These are phyloP conservation scores for Momotus momota DNA, from an alignment of 2,797 vertebrate genomes.

Conservation along the genomic window DNA sequence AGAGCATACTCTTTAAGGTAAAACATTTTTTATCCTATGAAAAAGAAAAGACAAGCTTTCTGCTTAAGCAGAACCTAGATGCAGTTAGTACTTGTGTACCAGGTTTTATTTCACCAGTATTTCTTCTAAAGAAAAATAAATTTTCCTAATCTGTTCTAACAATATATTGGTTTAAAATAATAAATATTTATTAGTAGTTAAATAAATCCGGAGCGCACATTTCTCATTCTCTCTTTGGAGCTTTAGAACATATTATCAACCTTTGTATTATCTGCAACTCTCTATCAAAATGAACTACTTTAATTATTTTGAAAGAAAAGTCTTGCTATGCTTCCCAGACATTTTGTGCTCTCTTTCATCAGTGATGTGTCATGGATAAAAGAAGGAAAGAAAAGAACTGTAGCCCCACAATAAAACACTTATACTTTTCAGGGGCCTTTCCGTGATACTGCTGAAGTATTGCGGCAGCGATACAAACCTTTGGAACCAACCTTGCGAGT, in stretches of 20 bases:
- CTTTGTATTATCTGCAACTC: conserved; percentile 4
- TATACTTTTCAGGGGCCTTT: conserved; percentile 84
- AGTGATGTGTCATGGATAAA: conserved; percentile 6
- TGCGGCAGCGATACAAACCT: conserved; percentile 84
- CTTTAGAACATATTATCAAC: conserved; percentile 31
- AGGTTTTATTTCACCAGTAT: background rate
- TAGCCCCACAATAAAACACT: conserved; percentile 34
- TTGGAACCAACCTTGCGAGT: conserved; percentile 84
- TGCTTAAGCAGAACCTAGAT: background rate
- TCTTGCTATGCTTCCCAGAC: conserved; percentile 10
- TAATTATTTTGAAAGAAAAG: conserved; percentile 47
- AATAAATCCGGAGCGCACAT: background rate
- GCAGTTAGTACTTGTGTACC: background rate
- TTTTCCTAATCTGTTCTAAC: background rate
- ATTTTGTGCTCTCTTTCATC: conserved; percentile 23
- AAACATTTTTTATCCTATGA: background rate
- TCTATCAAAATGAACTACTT: conserved; percentile 14
- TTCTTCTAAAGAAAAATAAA: background rate
- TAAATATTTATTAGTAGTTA: background rate
- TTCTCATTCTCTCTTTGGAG: background rate
- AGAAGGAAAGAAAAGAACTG: background rate
- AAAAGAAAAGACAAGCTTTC: background rate
- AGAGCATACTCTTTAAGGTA: background rate
- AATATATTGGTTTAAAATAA: background rate
- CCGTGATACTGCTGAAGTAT: conserved; percentile 80